Evolutionary conservation across 1,140 invertebrate genomes (phyloP), one percentile per base, ranked within the genome.

Genomic region (Ceratosolen solmsi): DNA sequence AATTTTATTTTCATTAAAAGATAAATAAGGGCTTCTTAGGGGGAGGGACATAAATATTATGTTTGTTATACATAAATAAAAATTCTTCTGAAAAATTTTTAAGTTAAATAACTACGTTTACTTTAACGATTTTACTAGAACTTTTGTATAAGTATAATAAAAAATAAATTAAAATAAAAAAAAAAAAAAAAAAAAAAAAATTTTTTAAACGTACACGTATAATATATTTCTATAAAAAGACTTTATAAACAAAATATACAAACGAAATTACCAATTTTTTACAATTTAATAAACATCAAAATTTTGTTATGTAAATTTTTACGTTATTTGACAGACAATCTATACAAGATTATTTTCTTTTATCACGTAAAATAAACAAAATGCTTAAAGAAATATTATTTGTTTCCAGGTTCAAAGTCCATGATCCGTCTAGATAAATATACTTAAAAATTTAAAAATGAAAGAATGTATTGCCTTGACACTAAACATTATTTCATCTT

Each of bases 321-420:
- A 1, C 4, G 41, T 70, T 46, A 20, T 70, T n/a, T 49, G 2
- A 49, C 1, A 5, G 17, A 72, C 0, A n/a, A 49, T 49, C 4
- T 49, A 49, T 11, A 30, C 7, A 22, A 25, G 25, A 76, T 63
- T 63, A 25, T 27, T 36, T 46, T 56, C 27, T 4, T 38, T 38
- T 36, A n/a, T 38, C 13, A 75, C 17, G 22, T 56, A 30, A 33
- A 38, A 58, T 58, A 75, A 75, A 25, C 36, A n/a, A 72, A 51
- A 1, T n/a, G 0, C 17, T 15, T 58, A 20, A 1, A n/a, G 63
- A 65, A 1, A 20, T 17, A 63, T 15, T 38, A 20, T 15, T 54
- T 54, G 51, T 54, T 54, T 54, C 15, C 33, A 51, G 25, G 76
- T 78, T 78, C 46, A 68, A 78, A 78, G 76, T 78, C 46, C 76